Evolutionary conservation across 2,797 vertebrate species (phyloP).

Genomic region (Dryobates pubescens): DNA sequence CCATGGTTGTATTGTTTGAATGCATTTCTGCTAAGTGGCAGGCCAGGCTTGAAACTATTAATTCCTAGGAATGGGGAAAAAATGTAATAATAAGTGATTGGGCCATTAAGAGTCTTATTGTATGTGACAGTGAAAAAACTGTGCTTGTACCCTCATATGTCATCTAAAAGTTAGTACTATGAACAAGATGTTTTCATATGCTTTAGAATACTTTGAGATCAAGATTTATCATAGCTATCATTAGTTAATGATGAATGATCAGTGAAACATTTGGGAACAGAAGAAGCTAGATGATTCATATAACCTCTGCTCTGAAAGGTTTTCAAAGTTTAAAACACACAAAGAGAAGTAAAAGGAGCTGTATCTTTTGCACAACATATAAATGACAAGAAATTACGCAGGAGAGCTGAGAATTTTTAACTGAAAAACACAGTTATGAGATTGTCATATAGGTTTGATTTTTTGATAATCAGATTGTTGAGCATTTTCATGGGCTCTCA

Average conservation of each 20-base stretch:
- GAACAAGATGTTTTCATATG: slow-evolving; percentile 64
- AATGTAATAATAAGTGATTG: neutral
- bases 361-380: neutral
- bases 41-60: slow-evolving; percentile 6
- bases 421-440: slow-evolving; percentile 22
- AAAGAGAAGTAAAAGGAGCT: slow-evolving; percentile 2
- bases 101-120: slow-evolving; percentile 37
- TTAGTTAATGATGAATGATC: slow-evolving; percentile 73
- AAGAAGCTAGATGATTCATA: slow-evolving; percentile 62
- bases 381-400: slow-evolving; percentile 20
- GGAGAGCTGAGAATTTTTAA: slow-evolving; percentile 33
- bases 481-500: slow-evolving; percentile 53
- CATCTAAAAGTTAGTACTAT: slow-evolving; percentile 64
- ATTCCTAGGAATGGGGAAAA: neutral
- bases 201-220: slow-evolving; percentile 63
- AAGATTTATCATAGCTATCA: slow-evolving; percentile 62
- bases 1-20: neutral
- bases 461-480: slow-evolving; percentile 44
- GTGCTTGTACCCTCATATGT: slow-evolving; percentile 8
- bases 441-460: slow-evolving; percentile 31
- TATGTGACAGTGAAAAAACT: slow-evolving; percentile 41
- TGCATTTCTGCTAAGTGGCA: neutral
- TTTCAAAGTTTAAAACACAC: slow-evolving; percentile 39
- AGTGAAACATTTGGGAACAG: slow-evolving; percentile 59
- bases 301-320: slow-evolving; percentile 42